Percentiles rank a stretch among this genome's conserved stretches.
These are phyloP conservation scores for Acanthaster planci DNA, from an alignment of 35 echinoderm and acorn worm genomes.

Conservation along the genomic window DNA sequence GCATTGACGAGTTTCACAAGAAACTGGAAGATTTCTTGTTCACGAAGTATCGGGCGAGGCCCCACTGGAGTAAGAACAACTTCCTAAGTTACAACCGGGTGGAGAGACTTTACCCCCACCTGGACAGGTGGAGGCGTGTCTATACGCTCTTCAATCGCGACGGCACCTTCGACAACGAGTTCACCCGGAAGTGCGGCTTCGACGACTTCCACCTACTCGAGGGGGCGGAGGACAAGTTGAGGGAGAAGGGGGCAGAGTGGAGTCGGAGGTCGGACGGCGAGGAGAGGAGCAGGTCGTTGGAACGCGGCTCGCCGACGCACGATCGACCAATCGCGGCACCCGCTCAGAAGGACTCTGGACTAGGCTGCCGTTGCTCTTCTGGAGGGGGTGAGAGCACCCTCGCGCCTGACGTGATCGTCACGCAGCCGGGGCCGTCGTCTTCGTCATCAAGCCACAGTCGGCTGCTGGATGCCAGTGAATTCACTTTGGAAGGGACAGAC, in stretches of 20 bases:
- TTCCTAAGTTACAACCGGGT: conserved; percentile 77
- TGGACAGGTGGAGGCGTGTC: conserved; percentile 77
- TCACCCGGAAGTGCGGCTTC: conserved; percentile 89
- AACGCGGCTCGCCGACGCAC: not conserved
- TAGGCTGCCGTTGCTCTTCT: not conserved
- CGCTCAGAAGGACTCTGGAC: not conserved
- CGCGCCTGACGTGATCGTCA: conserved; percentile 12
- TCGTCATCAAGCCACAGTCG: not conserved
- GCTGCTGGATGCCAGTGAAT: not conserved
- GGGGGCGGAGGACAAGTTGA: not conserved
- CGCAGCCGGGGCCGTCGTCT: not conserved
- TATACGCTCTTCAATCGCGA: conserved; percentile 76
- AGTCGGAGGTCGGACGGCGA: not conserved
- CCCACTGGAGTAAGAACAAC: conserved; percentile 94
- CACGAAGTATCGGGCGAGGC: conserved; percentile 71
- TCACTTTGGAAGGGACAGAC: conserved; percentile 1
- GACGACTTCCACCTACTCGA: conserved; percentile 69
- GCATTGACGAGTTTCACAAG: conserved; percentile 86
- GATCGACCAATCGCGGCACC: not conserved
- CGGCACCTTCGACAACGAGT: conserved; percentile 88
- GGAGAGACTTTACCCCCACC: conserved; percentile 69
- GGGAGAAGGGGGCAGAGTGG: not conserved
- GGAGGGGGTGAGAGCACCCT: not conserved
- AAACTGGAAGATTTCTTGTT: conserved; percentile 86
- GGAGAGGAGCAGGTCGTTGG: not conserved